phyloP scores from a whole-genome alignment of 2,888 invertebrate species.

The Nesidiocoris tenuis region DNA sequence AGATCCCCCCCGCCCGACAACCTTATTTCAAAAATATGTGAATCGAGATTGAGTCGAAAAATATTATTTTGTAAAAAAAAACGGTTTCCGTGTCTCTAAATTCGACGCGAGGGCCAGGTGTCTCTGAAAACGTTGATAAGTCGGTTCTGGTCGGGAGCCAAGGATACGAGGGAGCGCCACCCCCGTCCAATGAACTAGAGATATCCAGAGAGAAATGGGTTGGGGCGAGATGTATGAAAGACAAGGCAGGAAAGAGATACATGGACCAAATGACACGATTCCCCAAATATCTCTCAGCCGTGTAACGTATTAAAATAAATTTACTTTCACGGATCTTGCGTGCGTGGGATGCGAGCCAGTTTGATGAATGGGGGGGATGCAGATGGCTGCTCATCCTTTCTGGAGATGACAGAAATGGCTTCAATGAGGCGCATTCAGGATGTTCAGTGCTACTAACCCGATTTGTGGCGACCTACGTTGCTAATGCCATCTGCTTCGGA shows the following conservation, averaged over 20 bases:
- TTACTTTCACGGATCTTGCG: not conserved
- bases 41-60: conserved; percentile 15
- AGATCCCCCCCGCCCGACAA: too few relatives aligned
- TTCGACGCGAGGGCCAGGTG: conserved; percentile 30
- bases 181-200: not conserved
- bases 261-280: conserved; percentile 24
- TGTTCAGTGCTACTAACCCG: too few relatives aligned
- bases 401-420: too few relatives aligned
- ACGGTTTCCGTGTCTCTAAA: conserved; percentile 20
- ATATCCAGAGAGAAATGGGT: not conserved
- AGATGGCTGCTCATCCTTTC: too few relatives aligned
- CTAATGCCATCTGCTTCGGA: too few relatives aligned
- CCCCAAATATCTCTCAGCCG: conserved; percentile 39
- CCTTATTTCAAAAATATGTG: conserved; percentile 25
- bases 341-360: not conserved
- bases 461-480: too few relatives aligned
- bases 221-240: not conserved
- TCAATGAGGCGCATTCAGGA: too few relatives aligned
- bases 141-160: conserved; percentile 19
- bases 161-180: conserved; percentile 29
- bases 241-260: not conserved
- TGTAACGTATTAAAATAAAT: conserved; percentile 30
- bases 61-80: conserved; percentile 23
- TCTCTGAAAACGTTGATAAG: conserved; percentile 25
- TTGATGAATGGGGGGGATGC: not conserved